Percentiles rank a stretch among this genome's conserved stretches.
Conservation (phyloP, 2,888 invertebrate genomes). For the Orthosia gothica region DNA sequence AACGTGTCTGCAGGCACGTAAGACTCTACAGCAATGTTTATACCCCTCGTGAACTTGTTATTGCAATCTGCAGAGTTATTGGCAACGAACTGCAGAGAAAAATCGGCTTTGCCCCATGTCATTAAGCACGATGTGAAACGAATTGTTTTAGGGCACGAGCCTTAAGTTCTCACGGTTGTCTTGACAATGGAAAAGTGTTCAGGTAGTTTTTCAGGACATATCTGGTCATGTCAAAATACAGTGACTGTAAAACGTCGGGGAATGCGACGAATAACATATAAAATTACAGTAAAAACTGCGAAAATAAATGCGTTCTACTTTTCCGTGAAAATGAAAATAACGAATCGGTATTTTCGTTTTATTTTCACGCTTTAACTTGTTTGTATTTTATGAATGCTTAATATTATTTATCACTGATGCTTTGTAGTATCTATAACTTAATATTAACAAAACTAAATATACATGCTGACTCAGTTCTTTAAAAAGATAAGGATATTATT, state of each 20-base stretch:
- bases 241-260: background rate
- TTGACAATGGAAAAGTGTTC: conserved; percentile 36
- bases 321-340: conserved; percentile 3
- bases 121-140: conserved; percentile 27
- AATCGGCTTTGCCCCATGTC: conserved; percentile 34
- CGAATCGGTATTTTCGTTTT: background rate
- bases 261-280: conserved; percentile 10
- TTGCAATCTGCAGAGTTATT: conserved; percentile 65
- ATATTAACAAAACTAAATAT: conserved; percentile 25
- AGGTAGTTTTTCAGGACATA: conserved; percentile 18
- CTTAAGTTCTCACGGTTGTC: conserved; percentile 43
- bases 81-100: conserved; percentile 48
- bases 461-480: conserved; percentile 3
- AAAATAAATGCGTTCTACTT: conserved; percentile 28
- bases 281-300: conserved; percentile 13
- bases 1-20: conserved; percentile 73
- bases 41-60: conserved; percentile 67
- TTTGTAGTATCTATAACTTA: conserved; percentile 1
- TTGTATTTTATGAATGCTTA: conserved; percentile 11
- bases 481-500: conserved; percentile 33
- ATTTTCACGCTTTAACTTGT: background rate
- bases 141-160: conserved; percentile 50
- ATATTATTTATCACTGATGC: background rate
- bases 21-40: conserved; percentile 66
- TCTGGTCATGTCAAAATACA: background rate